phyloP scores from a whole-genome alignment of 2,797 vertebrate species.

The Botia almorhae region DNA sequence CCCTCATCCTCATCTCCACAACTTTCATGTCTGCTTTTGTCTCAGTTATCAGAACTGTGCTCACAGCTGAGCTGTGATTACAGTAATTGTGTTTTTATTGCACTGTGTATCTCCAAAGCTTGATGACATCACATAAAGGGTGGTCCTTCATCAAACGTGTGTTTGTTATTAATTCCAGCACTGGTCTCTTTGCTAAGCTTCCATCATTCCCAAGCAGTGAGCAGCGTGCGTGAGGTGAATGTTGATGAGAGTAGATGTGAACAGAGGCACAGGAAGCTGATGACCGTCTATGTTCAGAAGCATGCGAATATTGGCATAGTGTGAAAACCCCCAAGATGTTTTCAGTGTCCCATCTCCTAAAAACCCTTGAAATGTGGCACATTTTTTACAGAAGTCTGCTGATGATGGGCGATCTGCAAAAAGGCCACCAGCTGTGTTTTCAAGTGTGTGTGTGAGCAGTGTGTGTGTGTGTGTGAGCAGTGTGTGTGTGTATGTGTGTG shows the following conservation, averaged over 20 bases:
- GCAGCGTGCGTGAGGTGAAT: not conserved
- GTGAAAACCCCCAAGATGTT: constrained; percentile 17
- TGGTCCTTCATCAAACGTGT: not conserved
- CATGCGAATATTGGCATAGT: not conserved
- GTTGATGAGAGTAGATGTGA: not conserved
- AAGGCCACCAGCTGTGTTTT: constrained; percentile 6
- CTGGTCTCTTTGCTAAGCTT: not conserved
- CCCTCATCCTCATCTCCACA: not conserved
- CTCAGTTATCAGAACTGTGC: too few species aligned
- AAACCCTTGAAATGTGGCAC: constrained; percentile 3
- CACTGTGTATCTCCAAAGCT: too few species aligned
- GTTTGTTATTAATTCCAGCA: not conserved
- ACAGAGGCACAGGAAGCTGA: not conserved
- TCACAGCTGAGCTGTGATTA: not conserved
- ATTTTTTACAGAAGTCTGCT: constrained; percentile 2
- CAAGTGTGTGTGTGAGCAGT: not conserved
- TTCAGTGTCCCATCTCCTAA: not conserved
- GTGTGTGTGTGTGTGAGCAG: not conserved
- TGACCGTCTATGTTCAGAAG: not conserved
- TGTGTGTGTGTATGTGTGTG: not conserved
- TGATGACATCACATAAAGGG: not conserved
- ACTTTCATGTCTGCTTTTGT: too few species aligned
- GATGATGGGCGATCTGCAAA: not conserved
- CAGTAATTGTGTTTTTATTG: not conserved
- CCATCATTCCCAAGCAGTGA: not conserved